Evolutionary conservation across 2,888 invertebrate genomes (phyloP), one percentile per base, ranked within the genome.

Genomic region (Lampropteryx suffumata): DNA sequence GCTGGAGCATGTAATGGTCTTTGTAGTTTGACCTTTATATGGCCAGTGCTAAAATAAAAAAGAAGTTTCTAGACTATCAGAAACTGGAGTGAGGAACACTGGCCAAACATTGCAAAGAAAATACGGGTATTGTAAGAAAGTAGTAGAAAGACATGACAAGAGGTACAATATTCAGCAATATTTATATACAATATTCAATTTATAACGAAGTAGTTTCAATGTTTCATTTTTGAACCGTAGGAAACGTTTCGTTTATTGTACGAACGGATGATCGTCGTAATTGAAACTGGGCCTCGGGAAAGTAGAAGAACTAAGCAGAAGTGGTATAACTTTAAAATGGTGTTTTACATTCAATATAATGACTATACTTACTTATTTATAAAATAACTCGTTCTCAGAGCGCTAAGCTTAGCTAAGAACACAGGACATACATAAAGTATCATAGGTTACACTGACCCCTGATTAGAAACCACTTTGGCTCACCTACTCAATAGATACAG

Each of bases 331-430:
- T 24, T 61, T 65, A 63, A n/a, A 45, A 61, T 59, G 61, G 65
- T 65, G 67, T 59, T 67, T 64, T 61, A 67, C 64, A 69, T 71
- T 66, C 58, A 60, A 54, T 55, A 56, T 53, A 69, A 66, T 62
- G 29, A 42, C 11, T 24, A 35, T 35, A 35, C 46, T 56, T 59
- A 62, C 39, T 46, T 46, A 77, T 72, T 77, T 72, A 24, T 24
- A 72, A 73, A 69, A 68, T 66, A 67, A 85, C 81, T 80, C 82
- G 82, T 85, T 82, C 84, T 78, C 80, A 85, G 85, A 85, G 87
- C 80, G 85, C 84, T 86, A 87, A 87, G 88, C 87, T 82, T 85
- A 82, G 82, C 81, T 78, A 85, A 84, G 76, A 84, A 82, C 82
- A 81, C 76, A 78, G 76, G 76, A 84, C 79, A 84, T 82, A 85